Base-by-base conservation (phyloP, 2,113 vertebrate genomes). In the Holacanthus passer region DNA sequence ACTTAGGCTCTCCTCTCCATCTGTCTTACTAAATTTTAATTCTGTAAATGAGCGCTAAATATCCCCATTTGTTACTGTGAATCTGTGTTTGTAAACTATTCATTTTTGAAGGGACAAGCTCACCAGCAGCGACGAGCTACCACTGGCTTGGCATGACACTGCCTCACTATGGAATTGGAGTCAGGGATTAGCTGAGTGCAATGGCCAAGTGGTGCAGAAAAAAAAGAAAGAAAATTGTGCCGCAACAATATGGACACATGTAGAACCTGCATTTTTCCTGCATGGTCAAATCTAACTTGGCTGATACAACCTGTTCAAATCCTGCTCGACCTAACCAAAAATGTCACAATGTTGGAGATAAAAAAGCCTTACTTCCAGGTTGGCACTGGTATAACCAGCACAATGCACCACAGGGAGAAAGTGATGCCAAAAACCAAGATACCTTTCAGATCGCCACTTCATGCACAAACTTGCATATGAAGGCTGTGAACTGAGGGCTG, bases 1-100 rank as follows among this genome's bases (percentile, higher is more conserved):
- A 73, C 77, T 70, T 53, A 10, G 68, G 45, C 55, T 82, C 70
- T 83, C 43, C 53, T 78, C 79, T 64, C 67, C 69, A 83, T 56
- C 62, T 60, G 79, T 72, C 65, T 69, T 22, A 24, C 5, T 29
- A 17, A 24, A 55, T 37, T 29, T 7, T 9, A 4, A 39, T 41
- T 31, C 39, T 45, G n/a, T 53, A 67, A 74, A 50, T 17, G 2
- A 78, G 50, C 35, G 11, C n/a, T 56, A 29, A 56, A 52, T 37
- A 71, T 10, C 41, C 35, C 13, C 5, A 29, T 77, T 66, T 29
- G 55, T 63, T 43, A 47, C 39, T 69, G 69, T 41, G 62, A 73
- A 58, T 59, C 22, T 11, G 1, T 75, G 43, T 64, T 69, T 73
- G 41, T 24, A 66, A 50, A 50, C 32, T 43, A 48, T 27, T 27